phyloP scores from a whole-genome alignment of 2,888 invertebrate genomes.

The Ochropleura leucogaster region DNA sequence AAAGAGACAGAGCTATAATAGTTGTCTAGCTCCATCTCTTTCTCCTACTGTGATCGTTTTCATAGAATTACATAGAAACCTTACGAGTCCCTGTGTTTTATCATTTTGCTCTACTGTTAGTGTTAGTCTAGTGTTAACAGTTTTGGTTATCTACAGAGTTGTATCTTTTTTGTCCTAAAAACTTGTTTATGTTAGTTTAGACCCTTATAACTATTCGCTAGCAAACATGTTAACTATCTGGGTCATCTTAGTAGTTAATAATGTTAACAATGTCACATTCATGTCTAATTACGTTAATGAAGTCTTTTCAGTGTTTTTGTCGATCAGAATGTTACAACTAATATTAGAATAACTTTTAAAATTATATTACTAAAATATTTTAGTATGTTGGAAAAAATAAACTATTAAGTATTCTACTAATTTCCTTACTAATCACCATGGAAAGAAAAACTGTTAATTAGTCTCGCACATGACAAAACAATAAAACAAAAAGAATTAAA shows the following conservation, averaged over 20 bases:
- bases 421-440: too few species aligned
- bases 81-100: not conserved
- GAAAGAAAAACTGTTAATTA: too few species aligned
- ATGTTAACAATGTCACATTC: slow-evolving; percentile 9
- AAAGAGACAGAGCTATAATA: too few species aligned
- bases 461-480: too few species aligned
- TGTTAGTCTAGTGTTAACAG: too few species aligned
- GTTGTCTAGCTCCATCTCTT: too few species aligned
- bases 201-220: not conserved
- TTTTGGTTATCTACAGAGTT: not conserved
- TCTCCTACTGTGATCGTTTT: not conserved
- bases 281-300: slow-evolving; percentile 4
- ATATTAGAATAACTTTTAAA: too few species aligned
- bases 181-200: not conserved
- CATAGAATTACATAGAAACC: not conserved
- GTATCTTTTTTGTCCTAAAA: not conserved
- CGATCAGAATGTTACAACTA: not conserved
- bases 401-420: too few species aligned
- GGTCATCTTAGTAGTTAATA: slow-evolving; percentile 13
- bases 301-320: not conserved
- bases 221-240: slow-evolving; percentile 3
- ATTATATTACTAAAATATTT: not conserved
- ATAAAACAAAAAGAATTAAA: too few species aligned
- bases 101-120: not conserved
- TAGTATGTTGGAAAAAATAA: not conserved